Base-by-base conservation (phyloP, 2,113 vertebrate species). In the Alethe castanea region DNA sequence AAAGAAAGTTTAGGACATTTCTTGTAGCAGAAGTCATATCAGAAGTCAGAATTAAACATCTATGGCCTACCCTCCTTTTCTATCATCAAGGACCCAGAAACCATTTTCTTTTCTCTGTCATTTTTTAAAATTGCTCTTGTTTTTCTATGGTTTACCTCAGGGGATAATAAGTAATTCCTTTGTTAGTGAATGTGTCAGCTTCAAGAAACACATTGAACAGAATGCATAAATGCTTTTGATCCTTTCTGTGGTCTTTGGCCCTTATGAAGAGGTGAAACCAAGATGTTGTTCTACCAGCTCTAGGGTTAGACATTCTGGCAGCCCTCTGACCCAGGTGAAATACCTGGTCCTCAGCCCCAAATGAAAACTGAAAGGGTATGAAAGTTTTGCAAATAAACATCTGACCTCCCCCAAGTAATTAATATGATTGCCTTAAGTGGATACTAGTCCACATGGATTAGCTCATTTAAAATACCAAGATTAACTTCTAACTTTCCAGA, bases 251-350 rank as follows among this genome's bases (percentile, higher is more conserved):
- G 22, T 84, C 50, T 83, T 77, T 54, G 31, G 42, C 31, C 22
- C 40, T 64, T 56, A 42, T 6, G 25, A 1, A 28, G 7, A 16
- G 14, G 54, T 0, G 0, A 86, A 90, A 59, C 12, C 9, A 57
- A 60, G 10, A 5, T 48, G 11, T 28, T 31, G 4, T 44, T 44
- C 52, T 80, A 40, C 17, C 62, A 29, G 13, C 83, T 93, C 74
- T 50, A 54, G 15, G 31, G 33, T 60, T 35, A 57, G 54, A 45
- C 9, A 22, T 78, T 64, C 61, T 56, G 50, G 23, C 61, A 95
- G 53, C 69, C 33, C 22, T 71, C 62, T 81, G 17, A 72, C 11
- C 47, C 38, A 38, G 20, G 29, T 38, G 65, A 52, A 90, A 84
- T 72, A 77, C 31, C 6, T 33, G 36, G 33, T 86, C 36, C 82